These are phyloP conservation scores for Ophthalmolycus amberensis DNA, from an alignment of 2,113 vertebrate genomes.

Conservation along the genomic window DNA sequence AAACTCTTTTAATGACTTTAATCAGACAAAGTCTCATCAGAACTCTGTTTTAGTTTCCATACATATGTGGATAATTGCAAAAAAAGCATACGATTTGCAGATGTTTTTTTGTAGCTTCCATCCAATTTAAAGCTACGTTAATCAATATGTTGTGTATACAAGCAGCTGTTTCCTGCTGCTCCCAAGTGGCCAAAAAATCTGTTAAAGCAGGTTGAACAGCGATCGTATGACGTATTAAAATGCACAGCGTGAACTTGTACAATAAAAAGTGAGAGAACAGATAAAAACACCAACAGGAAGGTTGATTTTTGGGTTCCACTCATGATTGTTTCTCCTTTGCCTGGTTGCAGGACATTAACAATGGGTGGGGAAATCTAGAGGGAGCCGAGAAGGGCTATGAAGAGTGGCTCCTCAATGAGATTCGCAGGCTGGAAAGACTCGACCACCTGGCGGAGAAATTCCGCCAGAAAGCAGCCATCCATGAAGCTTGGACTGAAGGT, in stretches of 20 bases:
- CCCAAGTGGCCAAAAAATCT: background rate
- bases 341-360: conserved; percentile 92
- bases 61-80: background rate
- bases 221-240: background rate
- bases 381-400: conserved; percentile 98
- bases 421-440: conserved; percentile 94
- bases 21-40: background rate
- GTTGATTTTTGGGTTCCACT: background rate
- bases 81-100: no score
- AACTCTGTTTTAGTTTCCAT: no score
- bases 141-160: no score
- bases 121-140: background rate
- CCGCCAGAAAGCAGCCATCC: conserved; percentile 97
- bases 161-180: background rate
- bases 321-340: background rate
- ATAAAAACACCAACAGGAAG: background rate
- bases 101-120: background rate
- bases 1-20: background rate
- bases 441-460: conserved; percentile 99
- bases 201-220: background rate
- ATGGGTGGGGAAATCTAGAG: conserved; percentile 94
- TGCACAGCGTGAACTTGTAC: background rate
- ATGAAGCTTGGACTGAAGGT: conserved; percentile 99
- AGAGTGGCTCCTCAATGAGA: conserved; percentile 98
- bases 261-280: background rate